phyloP scores from a whole-genome alignment of 1,140 invertebrate species.

The Drosophila bocki region DNA sequence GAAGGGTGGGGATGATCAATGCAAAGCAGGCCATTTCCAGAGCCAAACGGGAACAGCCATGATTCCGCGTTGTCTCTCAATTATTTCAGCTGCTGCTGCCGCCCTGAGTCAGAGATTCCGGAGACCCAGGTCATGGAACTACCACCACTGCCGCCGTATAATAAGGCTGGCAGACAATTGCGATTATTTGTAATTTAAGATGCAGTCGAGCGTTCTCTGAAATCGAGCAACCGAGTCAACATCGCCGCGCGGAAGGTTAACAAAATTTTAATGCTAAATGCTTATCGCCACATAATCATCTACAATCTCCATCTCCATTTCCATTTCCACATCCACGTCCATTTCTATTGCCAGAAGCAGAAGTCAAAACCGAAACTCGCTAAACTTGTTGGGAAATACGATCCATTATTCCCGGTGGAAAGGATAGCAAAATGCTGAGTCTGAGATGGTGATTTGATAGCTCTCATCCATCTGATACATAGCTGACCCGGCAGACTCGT shows the following conservation, averaged over 20 bases:
- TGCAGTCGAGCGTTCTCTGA: slow-evolving; percentile 78
- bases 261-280: slow-evolving; percentile 72
- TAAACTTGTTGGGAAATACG: slow-evolving; percentile 83
- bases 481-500: slow-evolving; percentile 45
- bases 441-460: slow-evolving; percentile 76
- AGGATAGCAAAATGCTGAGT: slow-evolving; percentile 11
- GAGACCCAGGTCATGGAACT: slow-evolving; percentile 15
- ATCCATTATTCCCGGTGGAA: slow-evolving; percentile 47
- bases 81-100: slow-evolving; percentile 79
- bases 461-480: slow-evolving; percentile 43
- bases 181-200: slow-evolving; percentile 85
- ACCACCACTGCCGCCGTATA: slow-evolving; percentile 33
- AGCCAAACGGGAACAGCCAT: slow-evolving; percentile 44
- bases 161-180: slow-evolving; percentile 65
- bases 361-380: slow-evolving; percentile 80
- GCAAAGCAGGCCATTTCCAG: slow-evolving; percentile 57
- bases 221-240: slow-evolving; percentile 70
- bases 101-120: slow-evolving; percentile 15
- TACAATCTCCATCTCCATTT: slow-evolving; percentile 29
- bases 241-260: slow-evolving; percentile 70
- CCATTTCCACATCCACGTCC: slow-evolving; percentile 7
- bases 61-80: slow-evolving; percentile 80
- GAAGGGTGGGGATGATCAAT: slow-evolving; percentile 41
- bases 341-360: slow-evolving; percentile 32
- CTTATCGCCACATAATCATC: slow-evolving; percentile 59